Evolutionary conservation across 2,113 vertebrate genomes (phyloP).

Genomic region (Rhinolophus sinicus): DNA sequence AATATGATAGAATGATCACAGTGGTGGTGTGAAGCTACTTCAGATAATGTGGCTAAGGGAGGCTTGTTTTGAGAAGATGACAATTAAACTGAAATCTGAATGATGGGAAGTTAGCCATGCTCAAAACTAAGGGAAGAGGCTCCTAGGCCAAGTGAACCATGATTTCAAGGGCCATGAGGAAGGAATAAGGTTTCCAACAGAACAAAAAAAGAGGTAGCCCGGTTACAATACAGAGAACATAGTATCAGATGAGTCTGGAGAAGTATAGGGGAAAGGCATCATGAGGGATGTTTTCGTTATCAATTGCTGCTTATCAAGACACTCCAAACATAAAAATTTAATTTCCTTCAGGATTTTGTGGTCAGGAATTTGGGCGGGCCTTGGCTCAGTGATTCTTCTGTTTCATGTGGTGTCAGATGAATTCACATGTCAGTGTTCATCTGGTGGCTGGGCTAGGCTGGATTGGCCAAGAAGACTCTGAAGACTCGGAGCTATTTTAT

Average conservation of each 20-base stretch:
- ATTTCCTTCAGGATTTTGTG: not conserved
- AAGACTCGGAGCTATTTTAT: not conserved
- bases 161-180: not conserved
- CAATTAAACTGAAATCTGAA: not conserved
- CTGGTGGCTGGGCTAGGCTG: not conserved
- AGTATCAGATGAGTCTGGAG: not conserved
- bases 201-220: not conserved
- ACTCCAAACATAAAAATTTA: not conserved
- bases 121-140: not conserved
- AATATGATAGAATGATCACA: not conserved
- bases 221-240: not conserved
- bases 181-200: not conserved
- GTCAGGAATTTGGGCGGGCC: not conserved
- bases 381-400: not conserved
- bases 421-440: not conserved
- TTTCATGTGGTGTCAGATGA: not conserved
- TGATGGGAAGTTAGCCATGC: not conserved
- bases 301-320: not conserved
- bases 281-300: not conserved
- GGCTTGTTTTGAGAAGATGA: not conserved
- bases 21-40: not conserved
- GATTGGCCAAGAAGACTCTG: not conserved
- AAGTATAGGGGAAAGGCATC: not conserved
- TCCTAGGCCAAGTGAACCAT: not conserved
- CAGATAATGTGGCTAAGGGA: not conserved